phyloP scores from a whole-genome alignment of 2,888 invertebrate genomes.

The Amblyteles armatorius region DNA sequence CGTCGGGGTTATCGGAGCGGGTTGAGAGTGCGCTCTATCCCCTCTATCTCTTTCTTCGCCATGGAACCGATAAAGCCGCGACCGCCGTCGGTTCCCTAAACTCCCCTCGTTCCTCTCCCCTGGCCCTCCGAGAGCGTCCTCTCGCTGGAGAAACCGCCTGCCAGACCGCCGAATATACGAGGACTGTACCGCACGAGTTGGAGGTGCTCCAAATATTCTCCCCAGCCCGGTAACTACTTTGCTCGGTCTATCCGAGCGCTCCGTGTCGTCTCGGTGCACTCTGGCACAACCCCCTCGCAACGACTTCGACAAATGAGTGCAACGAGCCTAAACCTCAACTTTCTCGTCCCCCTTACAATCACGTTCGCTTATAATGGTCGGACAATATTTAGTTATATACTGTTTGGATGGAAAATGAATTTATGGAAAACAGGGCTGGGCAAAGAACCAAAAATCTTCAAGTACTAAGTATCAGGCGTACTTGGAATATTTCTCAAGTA shows the following conservation, averaged over 20 bases:
- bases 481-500: no score
- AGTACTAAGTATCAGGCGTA: no score
- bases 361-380: neutral
- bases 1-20: slow-evolving; percentile 79
- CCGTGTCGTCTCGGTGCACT: slow-evolving; percentile 57
- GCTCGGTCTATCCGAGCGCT: slow-evolving; percentile 53
- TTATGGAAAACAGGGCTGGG: no score
- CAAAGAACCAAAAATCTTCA: no score
- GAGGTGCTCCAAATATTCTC: slow-evolving; percentile 66
- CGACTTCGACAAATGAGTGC: neutral
- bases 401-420: neutral
- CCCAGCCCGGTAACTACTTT: slow-evolving; percentile 41
- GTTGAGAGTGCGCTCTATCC: slow-evolving; percentile 67
- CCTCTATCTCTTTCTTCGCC: slow-evolving; percentile 61
- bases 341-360: no score
- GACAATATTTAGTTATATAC: neutral
- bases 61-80: slow-evolving; percentile 61
- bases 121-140: neutral
- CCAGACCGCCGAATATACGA: slow-evolving; percentile 59
- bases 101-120: slow-evolving; percentile 44
- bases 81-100: slow-evolving; percentile 35
- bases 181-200: slow-evolving; percentile 52
- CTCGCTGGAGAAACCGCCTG: slow-evolving; percentile 29
- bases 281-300: slow-evolving; percentile 30
- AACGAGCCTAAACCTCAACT: neutral